A percentile compares a stretch with the other conserved stretches of the same genome.
These are phyloP conservation scores for Peromyscus leucopus DNA, from an alignment of 2,113 vertebrate genomes.

Conservation along the genomic window DNA sequence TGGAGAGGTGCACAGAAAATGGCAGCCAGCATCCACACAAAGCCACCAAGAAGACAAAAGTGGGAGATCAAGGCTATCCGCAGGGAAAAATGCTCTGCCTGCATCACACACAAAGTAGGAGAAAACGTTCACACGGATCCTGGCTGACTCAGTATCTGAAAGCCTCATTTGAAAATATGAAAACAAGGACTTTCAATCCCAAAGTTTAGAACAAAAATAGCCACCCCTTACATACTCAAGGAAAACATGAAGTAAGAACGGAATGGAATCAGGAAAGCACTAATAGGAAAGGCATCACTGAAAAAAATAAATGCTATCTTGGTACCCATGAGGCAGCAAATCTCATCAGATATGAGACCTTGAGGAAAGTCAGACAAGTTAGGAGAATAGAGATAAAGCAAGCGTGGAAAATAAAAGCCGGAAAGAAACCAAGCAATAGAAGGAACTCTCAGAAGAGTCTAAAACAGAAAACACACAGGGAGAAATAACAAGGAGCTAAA, in stretches of 20 bases:
- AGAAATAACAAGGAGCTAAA: conserved; percentile 25
- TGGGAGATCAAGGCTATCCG: not conserved
- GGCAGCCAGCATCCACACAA: conserved; percentile 29
- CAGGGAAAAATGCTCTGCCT: not conserved
- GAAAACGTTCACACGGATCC: not conserved
- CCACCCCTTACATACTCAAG: not conserved
- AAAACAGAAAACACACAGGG: not conserved
- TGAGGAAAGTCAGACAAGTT: not conserved
- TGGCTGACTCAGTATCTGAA: not conserved
- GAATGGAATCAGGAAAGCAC: not conserved
- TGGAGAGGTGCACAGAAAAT: conserved; percentile 70
- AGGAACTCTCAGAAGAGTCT: not conserved
- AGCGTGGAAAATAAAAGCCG: not conserved
- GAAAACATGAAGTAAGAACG: conserved; percentile 2
- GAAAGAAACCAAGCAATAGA: not conserved
- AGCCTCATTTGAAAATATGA: conserved; percentile 23
- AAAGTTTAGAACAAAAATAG: conserved; percentile 57
- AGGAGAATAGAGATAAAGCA: conserved; percentile 11
- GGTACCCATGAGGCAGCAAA: not conserved
- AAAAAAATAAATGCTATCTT: conserved; percentile 6
- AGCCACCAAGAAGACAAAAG: conserved; percentile 29
- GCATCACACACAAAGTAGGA: conserved; percentile 24
- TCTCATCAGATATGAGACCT: not conserved
- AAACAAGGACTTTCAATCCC: not conserved
- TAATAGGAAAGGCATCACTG: not conserved